Base-by-base conservation (phyloP, 2,797 vertebrate genomes). In the Tenualosa thibaudeaui region DNA sequence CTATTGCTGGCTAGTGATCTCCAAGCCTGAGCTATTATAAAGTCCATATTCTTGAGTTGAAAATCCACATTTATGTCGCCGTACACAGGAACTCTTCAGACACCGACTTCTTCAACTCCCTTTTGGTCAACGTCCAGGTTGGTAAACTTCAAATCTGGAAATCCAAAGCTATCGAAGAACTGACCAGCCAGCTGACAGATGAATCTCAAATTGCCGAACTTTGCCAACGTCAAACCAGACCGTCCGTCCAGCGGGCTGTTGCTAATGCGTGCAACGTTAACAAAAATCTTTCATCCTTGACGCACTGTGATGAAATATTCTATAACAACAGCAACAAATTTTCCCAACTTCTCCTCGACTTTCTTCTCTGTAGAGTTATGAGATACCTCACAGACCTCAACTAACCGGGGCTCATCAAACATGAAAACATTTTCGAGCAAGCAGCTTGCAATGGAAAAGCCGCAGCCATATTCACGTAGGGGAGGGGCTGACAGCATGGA, bases 161-260 rank as follows among this genome's bases (percentile, higher is more conserved):
- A 40, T 37, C 65, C 65, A 31, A 75, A 37, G 37, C 15, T 40
- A 43, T 43, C 13, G 12, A 37, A 43, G 15, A 43, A 75, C 68
- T 75, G 13, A 75, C 5, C 31, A 62, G 37, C 68, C 31, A 24
- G 68, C 68, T 75, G 68, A 75, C 68, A 75, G 68, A 75, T 75
- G 68, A 75, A 75, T 40, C 68, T 75, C 31, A 75, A 75, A 65
- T 83, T 83, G 82, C 82, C 43, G 82, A 84, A 84, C 43, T 75
- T 84, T 84, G 65, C 83, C 8, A 75, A 75, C 83, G 83, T 53
- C 83, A 37, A 53, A 50, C 83, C 22, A 6, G 60, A 71, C 12
- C n/a, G 71, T 26, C 60, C 3, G 65, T 40, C 37, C 68, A 43
- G 37, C 17, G 68, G 68, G 68, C 15, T 75, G 68, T 75, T 75